These are phyloP conservation scores for Ferdinandea cuprea DNA, from an alignment of 2,888 invertebrate genomes.

Conservation along the genomic window DNA sequence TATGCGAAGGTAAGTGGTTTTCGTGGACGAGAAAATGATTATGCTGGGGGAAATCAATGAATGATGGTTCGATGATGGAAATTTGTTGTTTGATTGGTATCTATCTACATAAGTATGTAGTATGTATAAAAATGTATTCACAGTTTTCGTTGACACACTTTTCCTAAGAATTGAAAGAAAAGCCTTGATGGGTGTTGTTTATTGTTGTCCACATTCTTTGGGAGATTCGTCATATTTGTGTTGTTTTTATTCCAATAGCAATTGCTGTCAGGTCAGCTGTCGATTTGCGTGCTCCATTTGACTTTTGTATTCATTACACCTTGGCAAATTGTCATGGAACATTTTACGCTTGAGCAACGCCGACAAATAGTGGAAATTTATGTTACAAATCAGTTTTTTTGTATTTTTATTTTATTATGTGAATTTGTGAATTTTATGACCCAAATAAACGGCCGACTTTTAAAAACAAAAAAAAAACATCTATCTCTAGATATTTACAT, in stretches of 20 bases:
- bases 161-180: background rate
- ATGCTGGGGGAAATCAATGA: background rate
- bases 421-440: too few species aligned
- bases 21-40: background rate
- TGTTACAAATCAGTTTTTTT: background rate
- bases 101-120: too few species aligned
- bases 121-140: too few species aligned
- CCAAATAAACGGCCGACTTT: too few species aligned
- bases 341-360: background rate
- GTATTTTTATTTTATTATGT: too few species aligned
- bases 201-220: background rate
- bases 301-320: background rate
- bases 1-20: constrained; percentile 8
- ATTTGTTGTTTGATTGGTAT: constrained; percentile 5
- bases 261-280: background rate
- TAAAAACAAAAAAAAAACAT: too few species aligned
- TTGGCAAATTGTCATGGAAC: background rate
- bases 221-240: background rate
- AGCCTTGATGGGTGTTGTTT: background rate
- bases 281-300: constrained; percentile 6
- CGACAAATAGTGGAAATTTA: background rate
- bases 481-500: too few species aligned
- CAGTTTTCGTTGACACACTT: constrained; percentile 1
- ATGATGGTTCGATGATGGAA: background rate
- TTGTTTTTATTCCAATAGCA: too few species aligned